Conservation (phyloP, 2,797 vertebrate genomes). For the Antrozous pallidus region DNA sequence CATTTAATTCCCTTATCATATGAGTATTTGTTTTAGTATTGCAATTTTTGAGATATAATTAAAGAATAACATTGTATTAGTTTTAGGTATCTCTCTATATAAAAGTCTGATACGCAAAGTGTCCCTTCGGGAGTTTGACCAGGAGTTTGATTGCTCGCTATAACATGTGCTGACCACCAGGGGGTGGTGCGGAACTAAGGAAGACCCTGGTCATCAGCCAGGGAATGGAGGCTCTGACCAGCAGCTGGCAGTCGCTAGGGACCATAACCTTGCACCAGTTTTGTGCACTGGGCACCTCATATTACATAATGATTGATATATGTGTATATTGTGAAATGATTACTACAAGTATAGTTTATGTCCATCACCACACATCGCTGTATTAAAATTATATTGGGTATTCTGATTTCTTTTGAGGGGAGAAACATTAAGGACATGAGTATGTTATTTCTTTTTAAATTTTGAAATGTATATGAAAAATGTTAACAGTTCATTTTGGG, state of each 20-base stretch:
- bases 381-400: background rate
- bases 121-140: no score
- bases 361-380: background rate
- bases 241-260: no score
- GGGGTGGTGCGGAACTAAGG: no score
- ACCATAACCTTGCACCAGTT: no score
- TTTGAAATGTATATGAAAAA: background rate
- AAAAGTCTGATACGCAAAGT: no score
- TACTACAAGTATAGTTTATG: background rate
- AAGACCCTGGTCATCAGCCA: no score
- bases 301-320: background rate
- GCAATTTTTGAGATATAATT: background rate
- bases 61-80: background rate
- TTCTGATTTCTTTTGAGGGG: background rate
- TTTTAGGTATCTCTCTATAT: background rate
- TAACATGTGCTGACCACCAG: no score
- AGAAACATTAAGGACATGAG: background rate
- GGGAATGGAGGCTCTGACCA: no score
- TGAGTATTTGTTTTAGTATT: background rate
- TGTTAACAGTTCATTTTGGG: background rate
- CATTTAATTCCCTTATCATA: background rate
- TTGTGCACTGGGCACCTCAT: no score
- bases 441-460: background rate
- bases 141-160: no score
- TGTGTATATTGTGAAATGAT: background rate